These are phyloP conservation scores for Ceratosolen fusciceps DNA, from an alignment of 1,140 invertebrate genomes.

Conservation along the genomic window DNA sequence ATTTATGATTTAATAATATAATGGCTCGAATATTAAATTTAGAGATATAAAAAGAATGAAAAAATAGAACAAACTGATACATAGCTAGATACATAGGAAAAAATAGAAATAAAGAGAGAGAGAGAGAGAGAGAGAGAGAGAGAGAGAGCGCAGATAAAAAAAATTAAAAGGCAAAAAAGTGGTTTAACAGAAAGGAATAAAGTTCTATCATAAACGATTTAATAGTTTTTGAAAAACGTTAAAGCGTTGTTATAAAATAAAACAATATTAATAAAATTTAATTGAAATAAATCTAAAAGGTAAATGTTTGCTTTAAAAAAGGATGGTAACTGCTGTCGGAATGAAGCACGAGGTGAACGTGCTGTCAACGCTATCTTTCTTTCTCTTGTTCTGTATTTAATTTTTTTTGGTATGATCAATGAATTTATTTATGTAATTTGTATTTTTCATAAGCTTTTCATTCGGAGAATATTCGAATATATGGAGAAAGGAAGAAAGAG, in stretches of 20 bases:
- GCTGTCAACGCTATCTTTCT: background rate
- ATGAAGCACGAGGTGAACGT: slow-evolving; percentile 26
- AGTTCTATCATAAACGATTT: too few species aligned
- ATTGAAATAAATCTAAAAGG: slow-evolving; percentile 5
- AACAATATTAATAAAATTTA: background rate
- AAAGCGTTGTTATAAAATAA: background rate
- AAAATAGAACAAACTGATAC: too few species aligned
- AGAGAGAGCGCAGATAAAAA: background rate
- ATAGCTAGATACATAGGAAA: background rate
- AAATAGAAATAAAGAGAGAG: background rate
- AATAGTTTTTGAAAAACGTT: background rate
- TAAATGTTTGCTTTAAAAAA: background rate
- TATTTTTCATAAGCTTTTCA: too few species aligned
- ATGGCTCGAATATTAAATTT: too few species aligned
- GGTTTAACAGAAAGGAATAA: too few species aligned
- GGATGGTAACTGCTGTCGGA: background rate
- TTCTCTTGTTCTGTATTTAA: background rate
- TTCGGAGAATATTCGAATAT: too few species aligned
- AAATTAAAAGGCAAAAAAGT: background rate
- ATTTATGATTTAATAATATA: background rate
- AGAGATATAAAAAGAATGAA: too few species aligned
- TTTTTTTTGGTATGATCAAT: background rate
- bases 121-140: background rate
- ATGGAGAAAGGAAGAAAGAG: too few species aligned
- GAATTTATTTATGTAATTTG: too few species aligned